Evolutionary conservation across 2,797 vertebrate species (phyloP).

Genomic region (Allobates femoralis): DNA sequence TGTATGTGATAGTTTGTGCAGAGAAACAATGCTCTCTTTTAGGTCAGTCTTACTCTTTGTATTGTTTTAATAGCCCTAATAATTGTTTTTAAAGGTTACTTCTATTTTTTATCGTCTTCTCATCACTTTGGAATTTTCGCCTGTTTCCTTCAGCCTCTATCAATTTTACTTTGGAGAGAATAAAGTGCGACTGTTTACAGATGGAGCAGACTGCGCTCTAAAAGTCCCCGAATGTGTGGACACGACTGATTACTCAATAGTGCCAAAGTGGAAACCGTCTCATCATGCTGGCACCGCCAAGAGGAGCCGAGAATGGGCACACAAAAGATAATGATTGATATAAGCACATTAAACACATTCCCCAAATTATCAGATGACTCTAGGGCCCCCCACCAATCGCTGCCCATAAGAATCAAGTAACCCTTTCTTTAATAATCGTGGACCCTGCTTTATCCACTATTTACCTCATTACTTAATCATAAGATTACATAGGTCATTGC

Average conservation of each 20-base stretch:
- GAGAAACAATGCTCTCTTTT: constrained; percentile 78
- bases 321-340: not conserved
- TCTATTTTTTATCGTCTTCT: constrained; percentile 79
- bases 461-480: no score
- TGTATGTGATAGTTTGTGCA: constrained; percentile 74
- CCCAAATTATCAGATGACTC: no score
- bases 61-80: constrained; percentile 79
- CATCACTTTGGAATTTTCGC: constrained; percentile 73
- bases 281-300: not conserved
- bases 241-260: not conserved
- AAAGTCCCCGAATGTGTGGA: not conserved
- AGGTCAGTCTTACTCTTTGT: constrained; percentile 75
- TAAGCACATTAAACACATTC: not conserved
- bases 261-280: not conserved
- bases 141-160: not conserved
- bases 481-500: no score
- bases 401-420: no score
- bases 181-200: not conserved
- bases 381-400: not conserved
- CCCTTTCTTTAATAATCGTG: no score
- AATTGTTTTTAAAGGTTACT: constrained; percentile 83
- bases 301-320: not conserved
- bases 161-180: not conserved
- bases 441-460: no score
- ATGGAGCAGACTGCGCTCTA: constrained; percentile 2